Base-by-base conservation (phyloP, 1,140 invertebrate genomes). In the Camponotus floridanus region DNA sequence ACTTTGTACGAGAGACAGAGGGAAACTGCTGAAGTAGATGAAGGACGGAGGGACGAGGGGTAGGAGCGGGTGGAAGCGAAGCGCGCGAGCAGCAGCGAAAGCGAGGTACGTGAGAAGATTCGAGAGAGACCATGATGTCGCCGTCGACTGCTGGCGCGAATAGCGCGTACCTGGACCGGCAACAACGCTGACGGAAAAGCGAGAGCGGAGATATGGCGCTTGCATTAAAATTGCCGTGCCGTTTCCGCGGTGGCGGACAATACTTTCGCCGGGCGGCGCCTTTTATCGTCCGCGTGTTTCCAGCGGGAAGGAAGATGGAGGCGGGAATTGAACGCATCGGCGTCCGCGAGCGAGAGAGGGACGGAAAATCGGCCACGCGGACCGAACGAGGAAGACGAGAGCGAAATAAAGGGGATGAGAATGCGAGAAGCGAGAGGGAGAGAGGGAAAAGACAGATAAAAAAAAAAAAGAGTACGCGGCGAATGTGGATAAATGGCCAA, bases 401-500 rank as follows among this genome's bases (percentile, higher is more conserved):
- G 15, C 42, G 76, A 33, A 68, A 57, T 55, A 45, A 70, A 64
- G n/a, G 76, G 31, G n/a, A 57, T 15, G 68, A 31, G 5, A 45
- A 51, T 13, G 8, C 4, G 76, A 42, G 78, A 78, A 70, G 70
- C 62, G 57, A 76, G 61, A 76, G 21, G n/a, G 15, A 73, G 36
- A 48, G n/a, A 31, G 59, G n/a, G 64, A 36, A 31, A 61, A 48
- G 31, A 67, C 2, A 57, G 45, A 39, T 2, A 85, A 78, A 51
- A 67, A 85, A 59, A 85, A 26, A 26, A 85, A 67, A 85, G 71
- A 85, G 13, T 85, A 18, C 26, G 48, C 48, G 26, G n/a, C 21
- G 61, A 73, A 59, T n/a, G 65, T 8, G 68, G 85, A 91, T 91
- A 92, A 91, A 91, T 91, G 90, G 89, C 85, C 87, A 89, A 92